phyloP scores from a whole-genome alignment of 1,140 invertebrate genomes.

The Dreissena polymorpha region DNA sequence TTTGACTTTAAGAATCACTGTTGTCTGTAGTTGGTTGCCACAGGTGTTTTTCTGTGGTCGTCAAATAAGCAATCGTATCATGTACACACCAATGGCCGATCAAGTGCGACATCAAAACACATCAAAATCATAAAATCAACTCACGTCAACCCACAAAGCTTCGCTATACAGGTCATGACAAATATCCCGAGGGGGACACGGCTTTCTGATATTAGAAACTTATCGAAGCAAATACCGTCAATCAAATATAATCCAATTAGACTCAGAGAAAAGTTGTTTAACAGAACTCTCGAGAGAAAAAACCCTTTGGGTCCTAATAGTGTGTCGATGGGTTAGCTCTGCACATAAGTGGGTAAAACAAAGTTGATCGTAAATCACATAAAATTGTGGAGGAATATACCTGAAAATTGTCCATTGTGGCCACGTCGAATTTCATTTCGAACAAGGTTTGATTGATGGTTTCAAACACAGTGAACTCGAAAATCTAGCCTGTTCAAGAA shows the following conservation, averaged over 20 bases:
- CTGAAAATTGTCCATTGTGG: conserved; percentile 24
- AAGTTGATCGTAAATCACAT: conserved; percentile 15
- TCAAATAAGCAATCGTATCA: too few relatives aligned
- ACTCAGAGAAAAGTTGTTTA: background rate
- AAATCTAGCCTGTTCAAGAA: background rate
- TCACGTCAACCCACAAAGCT: too few relatives aligned
- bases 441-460: conserved; percentile 28
- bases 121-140: too few relatives aligned
- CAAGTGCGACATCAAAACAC: too few relatives aligned
- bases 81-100: too few relatives aligned
- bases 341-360: background rate
- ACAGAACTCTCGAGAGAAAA: background rate
- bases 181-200: background rate
- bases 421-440: conserved; percentile 24
- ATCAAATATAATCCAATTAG: conserved; percentile 1
- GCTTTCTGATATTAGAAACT: background rate
- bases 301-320: background rate
- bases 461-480: conserved; percentile 14
- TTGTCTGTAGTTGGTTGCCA: too few relatives aligned
- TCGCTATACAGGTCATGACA: background rate
- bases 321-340: background rate
- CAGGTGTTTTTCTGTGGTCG: too few relatives aligned
- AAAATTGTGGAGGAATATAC: conserved; percentile 13
- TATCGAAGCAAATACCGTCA: background rate
- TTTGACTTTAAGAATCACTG: too few relatives aligned